These are phyloP conservation scores for Manacus vitellinus DNA, from an alignment of 2,113 vertebrate genomes.

Conservation along the genomic window DNA sequence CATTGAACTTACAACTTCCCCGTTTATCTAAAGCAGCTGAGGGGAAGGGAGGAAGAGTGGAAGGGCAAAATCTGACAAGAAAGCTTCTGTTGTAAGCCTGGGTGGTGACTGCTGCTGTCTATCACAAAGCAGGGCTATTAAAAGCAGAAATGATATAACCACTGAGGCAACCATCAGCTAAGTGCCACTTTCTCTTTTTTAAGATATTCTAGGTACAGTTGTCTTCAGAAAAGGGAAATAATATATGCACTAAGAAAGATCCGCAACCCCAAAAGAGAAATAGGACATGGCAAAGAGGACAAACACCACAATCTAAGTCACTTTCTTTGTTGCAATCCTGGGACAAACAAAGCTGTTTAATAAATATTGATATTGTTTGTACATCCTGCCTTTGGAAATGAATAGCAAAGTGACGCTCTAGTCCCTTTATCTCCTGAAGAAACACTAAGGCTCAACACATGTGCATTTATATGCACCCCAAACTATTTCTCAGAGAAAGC, in stretches of 20 bases:
- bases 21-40: conserved; percentile 31
- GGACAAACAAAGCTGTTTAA: conserved; percentile 48
- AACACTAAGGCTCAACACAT: background rate
- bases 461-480: background rate
- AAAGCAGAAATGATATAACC: conserved; percentile 24
- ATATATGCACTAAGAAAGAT: conserved; percentile 19
- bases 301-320: conserved; percentile 23
- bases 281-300: conserved; percentile 41
- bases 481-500: background rate
- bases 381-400: conserved; percentile 20
- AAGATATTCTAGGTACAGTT: background rate
- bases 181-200: conserved; percentile 23
- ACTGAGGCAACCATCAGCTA: background rate
- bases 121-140: background rate
- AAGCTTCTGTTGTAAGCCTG: background rate
- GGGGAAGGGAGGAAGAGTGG: conserved; percentile 27
- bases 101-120: background rate
- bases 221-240: conserved; percentile 35
- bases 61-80: conserved; percentile 12
- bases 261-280: background rate
- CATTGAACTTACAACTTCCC: background rate
- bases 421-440: background rate
- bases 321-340: conserved; percentile 55
- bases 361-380: conserved; percentile 68
- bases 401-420: background rate